Evolutionary conservation across 2,888 invertebrate genomes (phyloP), one percentile per base, ranked within the genome.

Genomic region (Eupithecia vulgata): DNA sequence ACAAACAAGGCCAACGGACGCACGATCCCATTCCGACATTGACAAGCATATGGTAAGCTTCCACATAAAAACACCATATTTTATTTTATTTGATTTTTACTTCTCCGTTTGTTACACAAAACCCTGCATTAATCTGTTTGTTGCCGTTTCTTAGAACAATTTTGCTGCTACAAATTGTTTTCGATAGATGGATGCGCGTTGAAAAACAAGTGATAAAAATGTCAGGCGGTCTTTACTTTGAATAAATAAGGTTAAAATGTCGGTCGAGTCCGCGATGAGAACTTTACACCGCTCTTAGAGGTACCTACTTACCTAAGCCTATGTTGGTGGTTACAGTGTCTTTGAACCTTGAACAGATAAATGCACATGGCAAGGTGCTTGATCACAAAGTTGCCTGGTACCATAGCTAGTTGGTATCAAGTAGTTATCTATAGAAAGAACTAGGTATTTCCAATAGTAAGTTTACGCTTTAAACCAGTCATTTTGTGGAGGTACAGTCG

Each of bases 91-190:
- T 52, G 62, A 71, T 64, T 62, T 72, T 77, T 73, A 73, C 61
- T 34, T 35, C 66, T 52, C 34, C 61, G 40, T 69, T 76, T 62
- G 70, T 71, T 76, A 61, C 35, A 73, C 21, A 48, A 72, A 72
- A 64, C 73, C 70, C 35, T 71, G 57, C 72, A 37, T 78, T 72
- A 72, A 74, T 68, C 65, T 79, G 72, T 75, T 77, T 79, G 74
- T 76, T 77, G 77, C 74, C 65, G 42, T 48, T 75, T 67, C 70
- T 57, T 37, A 70, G 62, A 70, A 71, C 42, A 37, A 42, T 62
- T 67, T 42, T 25, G 45, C 42, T 13, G 15, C 61, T 61, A 67
- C 45, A 57, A 35, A 68, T 69, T 64, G 64, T 75, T 69, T 57
- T 57, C 30, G 13, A 70, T 67, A 62, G 68, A 68, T 71, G 40